Percentiles rank a stretch among this genome's conserved stretches.
Conservation (phyloP, 2,113 vertebrate species). For the Eonycteris spelaea region DNA sequence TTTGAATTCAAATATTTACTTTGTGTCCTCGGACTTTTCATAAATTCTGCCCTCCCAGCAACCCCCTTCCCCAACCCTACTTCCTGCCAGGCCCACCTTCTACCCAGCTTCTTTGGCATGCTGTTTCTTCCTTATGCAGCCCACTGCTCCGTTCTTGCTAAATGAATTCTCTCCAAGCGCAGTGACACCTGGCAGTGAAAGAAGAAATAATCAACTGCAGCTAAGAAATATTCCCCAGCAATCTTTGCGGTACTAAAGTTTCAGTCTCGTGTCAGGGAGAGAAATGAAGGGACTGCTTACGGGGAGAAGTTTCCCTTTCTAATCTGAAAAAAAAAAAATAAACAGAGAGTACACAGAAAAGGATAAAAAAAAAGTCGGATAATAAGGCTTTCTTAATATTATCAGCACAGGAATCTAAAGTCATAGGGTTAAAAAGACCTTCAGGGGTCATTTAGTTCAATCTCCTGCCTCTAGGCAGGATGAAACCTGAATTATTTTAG, state of each 20-base stretch:
- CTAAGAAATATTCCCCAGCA: neutral
- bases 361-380: neutral
- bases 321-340: neutral
- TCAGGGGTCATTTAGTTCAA: slow-evolving; percentile 11
- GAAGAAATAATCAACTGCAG: slow-evolving; percentile 30
- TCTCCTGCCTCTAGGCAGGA: neutral
- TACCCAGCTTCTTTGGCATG: neutral
- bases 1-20: neutral
- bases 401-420: neutral
- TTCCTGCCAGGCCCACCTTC: neutral
- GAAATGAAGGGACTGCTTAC: neutral
- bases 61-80: fast-evolving
- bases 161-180: slow-evolving; percentile 44
- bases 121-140: neutral
- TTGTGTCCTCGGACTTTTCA: neutral
- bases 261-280: neutral
- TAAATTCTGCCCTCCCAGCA: neutral
- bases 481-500: slow-evolving; percentile 12
- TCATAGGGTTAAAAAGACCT: neutral
- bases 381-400: neutral
- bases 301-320: neutral
- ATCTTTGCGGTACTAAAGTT: neutral
- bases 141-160: neutral
- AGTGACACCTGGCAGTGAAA: neutral
- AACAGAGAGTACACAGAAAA: neutral